Base-by-base conservation (phyloP, 2,888 invertebrate species). In the Yponomeuta cagnagella region DNA sequence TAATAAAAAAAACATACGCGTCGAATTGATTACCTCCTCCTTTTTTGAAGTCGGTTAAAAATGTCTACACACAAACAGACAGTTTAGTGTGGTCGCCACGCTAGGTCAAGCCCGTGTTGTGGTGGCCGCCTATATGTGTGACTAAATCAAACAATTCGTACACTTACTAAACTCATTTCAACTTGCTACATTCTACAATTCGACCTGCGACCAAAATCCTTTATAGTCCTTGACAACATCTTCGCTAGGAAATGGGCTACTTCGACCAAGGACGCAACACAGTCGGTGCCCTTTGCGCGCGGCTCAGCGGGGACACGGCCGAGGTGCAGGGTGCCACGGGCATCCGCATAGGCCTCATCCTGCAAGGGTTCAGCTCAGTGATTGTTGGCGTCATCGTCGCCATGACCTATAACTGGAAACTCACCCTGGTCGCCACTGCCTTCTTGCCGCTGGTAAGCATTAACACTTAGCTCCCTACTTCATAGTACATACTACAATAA, bases 281-380 rank as follows among this genome's bases (percentile, higher is more conserved):
- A 68, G 94, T 94, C 0, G 95, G 95, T 1, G 94, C 94, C 0
- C 81, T 95, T 10, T 94, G 94, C 76, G 93, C 95, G 0, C 86
- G 95, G 63, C 83, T 95, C 0, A 94, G 94, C 66, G 93, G 94
- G 2, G 95, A 95, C 75, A 93, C 95, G 0, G 93, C 94, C 0
- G 94, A 93, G 70, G 93, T 95, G 0, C 95, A 95, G 76, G 93
- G 94, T 0, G 95, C 94, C 0, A 94, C 95, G 0, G 95, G 95
- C 0, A 87, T 94, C 52, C 83, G 94, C 65, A 86, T 95, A 30
- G 94, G 94, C 0, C 88, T 93, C 0, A 93, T 95, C 68, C 82
- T 94, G 33, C 95, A 95, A 75, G 93, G 94, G 0, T 76, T 93
- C n/a, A 94, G 94, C 72, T 94, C 94, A 0, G 85, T 94, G 1